Percentiles rank a stretch among this genome's conserved stretches.
Evolutionary conservation across 2,113 vertebrate species (phyloP).

Genomic region (Siniperca chuatsi): DNA sequence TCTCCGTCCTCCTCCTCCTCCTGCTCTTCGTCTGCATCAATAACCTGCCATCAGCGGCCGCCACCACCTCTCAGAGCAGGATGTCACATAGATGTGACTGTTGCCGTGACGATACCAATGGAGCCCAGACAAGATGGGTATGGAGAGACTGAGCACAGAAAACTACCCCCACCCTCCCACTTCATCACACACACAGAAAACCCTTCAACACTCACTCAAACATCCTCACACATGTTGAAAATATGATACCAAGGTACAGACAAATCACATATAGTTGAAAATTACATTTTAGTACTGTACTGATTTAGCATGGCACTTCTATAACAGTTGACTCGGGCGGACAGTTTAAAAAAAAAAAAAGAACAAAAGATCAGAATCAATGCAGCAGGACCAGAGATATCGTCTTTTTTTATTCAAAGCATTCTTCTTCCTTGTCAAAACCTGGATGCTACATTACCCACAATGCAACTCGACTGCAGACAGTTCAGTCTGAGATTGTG

Average conservation of each 20-base stretch:
- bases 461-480: not conserved
- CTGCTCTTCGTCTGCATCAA: conserved; percentile 53
- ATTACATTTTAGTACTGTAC: not conserved
- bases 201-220: not conserved
- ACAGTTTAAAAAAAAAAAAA: not conserved
- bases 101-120: conserved; percentile 85
- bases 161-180: conserved; percentile 17
- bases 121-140: conserved; percentile 53
- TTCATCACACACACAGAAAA: conserved; percentile 4
- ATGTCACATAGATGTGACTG: conserved; percentile 89
- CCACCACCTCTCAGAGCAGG: conserved; percentile 82
- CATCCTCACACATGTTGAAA: not conserved
- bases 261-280: not conserved
- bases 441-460: not conserved
- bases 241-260: not conserved
- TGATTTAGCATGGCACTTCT: no score
- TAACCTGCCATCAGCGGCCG: conserved; percentile 81
- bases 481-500: not conserved
- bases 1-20: conserved; percentile 31
- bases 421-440: not conserved
- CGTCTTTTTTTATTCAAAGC: not conserved
- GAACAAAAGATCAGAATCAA: not conserved
- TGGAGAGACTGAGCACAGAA: conserved; percentile 58
- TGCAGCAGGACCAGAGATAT: not conserved
- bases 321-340: not conserved